Evolutionary conservation across 2,113 vertebrate genomes (phyloP), one percentile per base, ranked within the genome.

Genomic region (Strix uralensis): DNA sequence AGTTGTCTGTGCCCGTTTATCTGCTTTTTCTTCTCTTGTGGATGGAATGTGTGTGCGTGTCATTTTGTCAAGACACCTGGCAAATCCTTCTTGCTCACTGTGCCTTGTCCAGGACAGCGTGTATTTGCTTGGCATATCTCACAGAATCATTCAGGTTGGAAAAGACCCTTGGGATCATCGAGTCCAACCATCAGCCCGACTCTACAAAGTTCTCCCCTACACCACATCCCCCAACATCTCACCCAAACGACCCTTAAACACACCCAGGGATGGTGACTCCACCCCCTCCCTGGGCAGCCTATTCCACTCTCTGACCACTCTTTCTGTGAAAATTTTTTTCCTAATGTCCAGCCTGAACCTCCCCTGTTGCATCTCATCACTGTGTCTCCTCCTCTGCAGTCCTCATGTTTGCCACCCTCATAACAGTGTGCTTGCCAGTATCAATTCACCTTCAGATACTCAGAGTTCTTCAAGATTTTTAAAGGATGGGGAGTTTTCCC

Each of bases 351-450:
- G 44, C 44, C 44, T 46, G 44, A 46, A 17, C 44, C 44, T 46
- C 44, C 44, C 44, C 44, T 46, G 16, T 46, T 46, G 44, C 44
- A 46, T 46, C 34, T 69, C 25, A 11, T 63, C 51, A 10, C 23
- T 19, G 29, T 15, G 8, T 75, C 58, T 65, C 13, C 71, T 59
- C 32, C 82, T 71, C 42, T 67, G 25, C 44, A 72, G 36, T 67
- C 11, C 40, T 84, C 4, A 0, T 15, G 4, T 66, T 88, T 85
- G 30, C 61, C 18, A 3, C 85, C 47, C 42, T 77, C 0, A 0
- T 52, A 52, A 34, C 71, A 72, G 32, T 10, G 16, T 90, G 54
- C 32, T 62, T 81, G 46, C 40, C 49, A 73, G 18, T 36, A n/a
- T 52, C 51, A 52, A 3, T 55, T 94, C 17, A 16, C 19, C 13